Evolutionary conservation across 2,888 invertebrate species (phyloP).

Genomic region (Sylvicola cinctus): DNA sequence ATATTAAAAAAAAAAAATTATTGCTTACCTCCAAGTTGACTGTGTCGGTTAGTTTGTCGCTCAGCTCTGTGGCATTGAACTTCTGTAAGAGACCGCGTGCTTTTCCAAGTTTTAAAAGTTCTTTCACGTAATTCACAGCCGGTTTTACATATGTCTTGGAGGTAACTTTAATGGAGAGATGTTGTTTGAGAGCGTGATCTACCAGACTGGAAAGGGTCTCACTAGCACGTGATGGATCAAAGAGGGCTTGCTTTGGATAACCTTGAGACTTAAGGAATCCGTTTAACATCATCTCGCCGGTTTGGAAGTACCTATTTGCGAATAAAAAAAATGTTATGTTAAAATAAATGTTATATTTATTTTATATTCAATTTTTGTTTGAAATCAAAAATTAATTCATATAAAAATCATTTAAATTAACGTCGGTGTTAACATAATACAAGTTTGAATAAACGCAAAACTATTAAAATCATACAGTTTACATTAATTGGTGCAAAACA

Average conservation of each 20-base stretch:
- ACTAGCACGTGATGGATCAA: slow-evolving; percentile 44
- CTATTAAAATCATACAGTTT: no score
- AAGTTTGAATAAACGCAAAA: no score
- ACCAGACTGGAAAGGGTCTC: slow-evolving; percentile 47
- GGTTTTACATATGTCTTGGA: slow-evolving; percentile 56
- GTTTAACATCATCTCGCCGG: slow-evolving; percentile 49
- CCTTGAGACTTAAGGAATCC: slow-evolving; percentile 55
- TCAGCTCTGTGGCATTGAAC: slow-evolving; percentile 48
- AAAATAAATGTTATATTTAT: neutral
- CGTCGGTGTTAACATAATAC: no score
- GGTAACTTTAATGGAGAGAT: slow-evolving; percentile 48
- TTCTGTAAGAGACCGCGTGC: slow-evolving; percentile 40
- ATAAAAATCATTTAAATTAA: neutral
- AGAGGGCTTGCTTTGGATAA: slow-evolving; percentile 45
- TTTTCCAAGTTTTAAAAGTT: slow-evolving; percentile 48
- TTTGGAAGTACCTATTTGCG: slow-evolving; percentile 39
- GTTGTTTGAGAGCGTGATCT: slow-evolving; percentile 46
- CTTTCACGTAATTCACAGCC: slow-evolving; percentile 49
- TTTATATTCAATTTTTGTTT: no score
- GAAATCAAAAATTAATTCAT: neutral
- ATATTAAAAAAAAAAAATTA: no score
- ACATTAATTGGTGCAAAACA: neutral
- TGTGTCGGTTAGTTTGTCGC: slow-evolving; percentile 55
- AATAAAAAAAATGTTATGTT: slow-evolving; percentile 1
- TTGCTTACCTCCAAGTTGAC: slow-evolving; percentile 44